These are phyloP conservation scores for Tenualosa ilisha DNA, from an alignment of 2,797 vertebrate species.

Conservation along the genomic window DNA sequence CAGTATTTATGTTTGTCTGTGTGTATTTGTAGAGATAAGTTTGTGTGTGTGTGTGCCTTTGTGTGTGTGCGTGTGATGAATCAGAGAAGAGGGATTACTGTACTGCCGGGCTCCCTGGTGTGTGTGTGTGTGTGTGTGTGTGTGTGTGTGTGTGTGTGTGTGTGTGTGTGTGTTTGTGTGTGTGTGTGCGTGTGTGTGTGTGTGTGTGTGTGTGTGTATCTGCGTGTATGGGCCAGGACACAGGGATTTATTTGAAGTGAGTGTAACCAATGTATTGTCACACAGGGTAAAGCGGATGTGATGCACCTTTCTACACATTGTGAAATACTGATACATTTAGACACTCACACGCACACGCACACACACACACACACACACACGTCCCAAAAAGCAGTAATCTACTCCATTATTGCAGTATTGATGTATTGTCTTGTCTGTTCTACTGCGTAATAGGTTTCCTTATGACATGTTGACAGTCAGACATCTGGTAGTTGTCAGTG, in stretches of 20 bases:
- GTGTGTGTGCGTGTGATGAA: not conserved
- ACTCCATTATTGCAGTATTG: too few relatives aligned
- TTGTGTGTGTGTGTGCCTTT: not conserved
- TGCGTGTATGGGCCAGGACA: not conserved
- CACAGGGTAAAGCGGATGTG: not conserved
- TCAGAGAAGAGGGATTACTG: too few relatives aligned
- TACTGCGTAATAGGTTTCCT: too few relatives aligned
- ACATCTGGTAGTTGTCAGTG: too few relatives aligned
- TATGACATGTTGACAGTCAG: too few relatives aligned
- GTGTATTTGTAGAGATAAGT: not conserved
- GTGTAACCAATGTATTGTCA: slow-evolving; percentile 10
- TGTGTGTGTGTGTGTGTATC: not conserved
- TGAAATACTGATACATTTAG: not conserved
- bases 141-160: not conserved
- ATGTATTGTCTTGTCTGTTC: too few relatives aligned
- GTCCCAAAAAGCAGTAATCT: too few relatives aligned
- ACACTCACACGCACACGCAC: slow-evolving; percentile 9
- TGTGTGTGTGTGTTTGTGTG: not conserved
- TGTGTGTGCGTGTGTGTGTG: not conserved
- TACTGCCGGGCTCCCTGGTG: not conserved
- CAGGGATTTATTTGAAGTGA: not conserved
- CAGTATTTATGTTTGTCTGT: not conserved
- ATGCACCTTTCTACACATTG: not conserved
- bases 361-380: too few relatives aligned
- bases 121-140: not conserved